These are phyloP conservation scores for Takifugu ocellatus DNA, from an alignment of 2,797 vertebrate species.

Conservation along the genomic window DNA sequence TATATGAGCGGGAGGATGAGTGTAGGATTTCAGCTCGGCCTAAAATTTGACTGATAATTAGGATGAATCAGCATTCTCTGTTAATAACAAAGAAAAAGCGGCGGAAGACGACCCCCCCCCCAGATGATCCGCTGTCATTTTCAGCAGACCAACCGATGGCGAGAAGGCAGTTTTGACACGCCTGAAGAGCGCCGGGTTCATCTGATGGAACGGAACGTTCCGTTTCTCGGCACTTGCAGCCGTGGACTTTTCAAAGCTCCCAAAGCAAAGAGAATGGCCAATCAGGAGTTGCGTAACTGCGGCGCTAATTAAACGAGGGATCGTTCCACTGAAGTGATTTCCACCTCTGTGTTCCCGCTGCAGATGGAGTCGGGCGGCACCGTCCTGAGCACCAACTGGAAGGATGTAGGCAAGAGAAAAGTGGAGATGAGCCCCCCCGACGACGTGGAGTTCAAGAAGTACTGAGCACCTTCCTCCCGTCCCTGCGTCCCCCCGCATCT, in stretches of 20 bases:
- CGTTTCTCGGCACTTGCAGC: neutral
- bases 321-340: slow-evolving; percentile 9
- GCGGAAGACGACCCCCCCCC: no score
- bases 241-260: slow-evolving; percentile 11
- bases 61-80: slow-evolving; percentile 10
- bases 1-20: slow-evolving; percentile 12
- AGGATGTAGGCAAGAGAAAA: slow-evolving; percentile 89
- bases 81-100: neutral
- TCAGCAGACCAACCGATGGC: neutral
- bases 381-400: slow-evolving; percentile 98
- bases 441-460: slow-evolving; percentile 92
- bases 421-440: slow-evolving; percentile 93
- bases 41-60: slow-evolving; percentile 17
- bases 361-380: slow-evolving; percentile 98
- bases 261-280: slow-evolving; percentile 5
- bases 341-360: slow-evolving; percentile 16
- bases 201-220: neutral
- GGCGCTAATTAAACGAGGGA: slow-evolving; percentile 18
- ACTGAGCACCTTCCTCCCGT: slow-evolving; percentile 65
- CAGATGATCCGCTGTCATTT: no score
- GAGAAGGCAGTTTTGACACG: neutral
- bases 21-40: slow-evolving; percentile 13
- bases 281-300: slow-evolving; percentile 24
- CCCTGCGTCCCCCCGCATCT: slow-evolving; percentile 1
- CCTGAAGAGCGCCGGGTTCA: slow-evolving; percentile 1